Percentiles rank a stretch among this genome's conserved stretches.
These are phyloP conservation scores for Parazoanthus atlanticus DNA, from an alignment of 92 coral and sea anemone genomes.

Conservation along the genomic window DNA sequence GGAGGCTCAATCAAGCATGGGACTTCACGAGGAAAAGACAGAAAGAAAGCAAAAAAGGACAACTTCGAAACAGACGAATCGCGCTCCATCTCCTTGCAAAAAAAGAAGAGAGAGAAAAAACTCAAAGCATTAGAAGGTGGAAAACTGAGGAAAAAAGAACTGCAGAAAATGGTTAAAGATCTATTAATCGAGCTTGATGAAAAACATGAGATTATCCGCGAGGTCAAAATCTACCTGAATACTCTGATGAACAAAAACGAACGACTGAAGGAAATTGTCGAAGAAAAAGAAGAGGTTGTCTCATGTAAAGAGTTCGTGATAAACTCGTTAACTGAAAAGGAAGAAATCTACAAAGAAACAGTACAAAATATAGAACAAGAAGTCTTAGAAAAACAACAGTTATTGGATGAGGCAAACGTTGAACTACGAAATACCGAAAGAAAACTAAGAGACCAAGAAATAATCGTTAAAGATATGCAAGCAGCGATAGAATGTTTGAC, in stretches of 20 bases:
- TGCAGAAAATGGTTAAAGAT: conserved; percentile 53
- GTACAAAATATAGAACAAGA: conserved; percentile 48
- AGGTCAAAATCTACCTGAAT: conserved; percentile 54
- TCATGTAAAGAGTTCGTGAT: conserved; percentile 64
- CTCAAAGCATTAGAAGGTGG: conserved; percentile 11
- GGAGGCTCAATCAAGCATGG: not conserved
- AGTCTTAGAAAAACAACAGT: conserved; percentile 51
- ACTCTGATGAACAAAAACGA: conserved; percentile 54
- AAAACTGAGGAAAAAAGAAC: conserved; percentile 58
- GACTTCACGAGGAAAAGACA: not conserved
- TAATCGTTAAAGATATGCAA: conserved; percentile 62
- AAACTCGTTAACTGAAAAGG: conserved; percentile 50
- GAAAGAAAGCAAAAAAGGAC: not conserved
- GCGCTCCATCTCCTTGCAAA: not conserved
- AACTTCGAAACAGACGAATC: not conserved
- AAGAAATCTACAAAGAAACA: conserved; percentile 14
- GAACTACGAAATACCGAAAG: conserved; percentile 41
- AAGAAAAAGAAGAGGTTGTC: conserved; percentile 66
- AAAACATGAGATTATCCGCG: conserved; percentile 57
- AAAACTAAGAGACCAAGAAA: conserved; percentile 60
- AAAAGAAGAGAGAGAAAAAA: conserved; percentile 16
- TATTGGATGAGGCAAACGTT: conserved; percentile 50
- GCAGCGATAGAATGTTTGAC: conserved; percentile 41
- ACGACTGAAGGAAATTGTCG: conserved; percentile 44
- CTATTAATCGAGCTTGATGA: conserved; percentile 63